Evolutionary conservation across 2,888 invertebrate genomes (phyloP).

Genomic region (Chymomyza caudatula): DNA sequence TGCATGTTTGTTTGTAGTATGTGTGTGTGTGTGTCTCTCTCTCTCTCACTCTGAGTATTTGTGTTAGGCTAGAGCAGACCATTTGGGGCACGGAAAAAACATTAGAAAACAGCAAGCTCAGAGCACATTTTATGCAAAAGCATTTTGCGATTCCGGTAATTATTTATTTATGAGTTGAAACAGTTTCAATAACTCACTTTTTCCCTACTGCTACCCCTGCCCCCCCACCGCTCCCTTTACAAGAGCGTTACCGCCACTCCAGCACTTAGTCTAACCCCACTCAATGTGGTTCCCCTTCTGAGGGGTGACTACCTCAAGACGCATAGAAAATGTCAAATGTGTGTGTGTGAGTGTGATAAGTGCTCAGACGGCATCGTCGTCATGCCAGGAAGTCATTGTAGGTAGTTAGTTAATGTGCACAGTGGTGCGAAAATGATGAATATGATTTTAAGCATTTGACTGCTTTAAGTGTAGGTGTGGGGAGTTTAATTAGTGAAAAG

Average conservation of each 20-base stretch:
- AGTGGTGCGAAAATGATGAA: conserved; percentile 68
- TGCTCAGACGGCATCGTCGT: conserved; percentile 29
- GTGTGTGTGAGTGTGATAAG: conserved; percentile 17
- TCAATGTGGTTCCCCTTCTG: background rate
- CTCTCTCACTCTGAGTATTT: background rate
- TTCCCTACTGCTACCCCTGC: conserved; percentile 15
- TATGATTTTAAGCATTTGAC: conserved; percentile 13
- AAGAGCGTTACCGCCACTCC: background rate
- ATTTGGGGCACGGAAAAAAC: conserved; percentile 32
- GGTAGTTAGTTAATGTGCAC: conserved; percentile 72
- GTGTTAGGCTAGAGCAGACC: conserved; percentile 29
- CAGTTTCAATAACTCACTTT: conserved; percentile 76
- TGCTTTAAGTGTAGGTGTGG: background rate
- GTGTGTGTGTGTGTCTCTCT: conserved; percentile 4
- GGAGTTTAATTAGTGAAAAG: background rate
- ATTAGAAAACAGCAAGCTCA: conserved; percentile 36
- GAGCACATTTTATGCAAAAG: conserved; percentile 53
- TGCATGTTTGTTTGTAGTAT: background rate
- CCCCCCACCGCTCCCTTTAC: background rate
- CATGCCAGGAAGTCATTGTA: conserved; percentile 67
- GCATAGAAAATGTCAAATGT: conserved; percentile 40
- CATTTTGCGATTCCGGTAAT: conserved; percentile 70
- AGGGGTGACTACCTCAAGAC: background rate
- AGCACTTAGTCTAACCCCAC: background rate
- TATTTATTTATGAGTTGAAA: conserved; percentile 78